Evolutionary conservation across 92 coral and sea anemone species (phyloP).

Genomic region (Blastomussa wellsi): DNA sequence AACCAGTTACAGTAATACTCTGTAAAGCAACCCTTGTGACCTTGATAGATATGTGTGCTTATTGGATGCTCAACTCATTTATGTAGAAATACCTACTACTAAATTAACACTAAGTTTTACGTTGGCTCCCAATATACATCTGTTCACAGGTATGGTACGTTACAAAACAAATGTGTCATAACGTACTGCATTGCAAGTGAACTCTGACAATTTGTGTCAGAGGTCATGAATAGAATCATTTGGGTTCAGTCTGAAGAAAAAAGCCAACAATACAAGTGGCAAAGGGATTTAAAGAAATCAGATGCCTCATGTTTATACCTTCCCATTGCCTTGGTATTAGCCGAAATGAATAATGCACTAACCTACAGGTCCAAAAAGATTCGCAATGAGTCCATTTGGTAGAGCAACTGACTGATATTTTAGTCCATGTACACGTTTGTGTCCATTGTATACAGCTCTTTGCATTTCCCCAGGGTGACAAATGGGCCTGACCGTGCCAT

Average conservation of each 20-base stretch:
- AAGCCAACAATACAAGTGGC: constrained; percentile 21
- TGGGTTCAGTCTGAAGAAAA: constrained; percentile 28
- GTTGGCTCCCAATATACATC: constrained; percentile 6
- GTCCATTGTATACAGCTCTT: no score
- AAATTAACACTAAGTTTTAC: background rate
- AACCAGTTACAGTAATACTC: constrained; percentile 35
- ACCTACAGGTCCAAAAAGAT: no score
- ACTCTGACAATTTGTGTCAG: constrained; percentile 26
- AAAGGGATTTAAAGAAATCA: constrained; percentile 21
- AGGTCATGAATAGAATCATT: constrained; percentile 35
- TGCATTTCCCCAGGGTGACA: no score
- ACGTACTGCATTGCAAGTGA: constrained; percentile 16
- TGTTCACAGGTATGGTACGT: background rate
- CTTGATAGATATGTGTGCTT: background rate
- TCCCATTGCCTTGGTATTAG: no score
- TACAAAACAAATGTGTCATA: background rate
- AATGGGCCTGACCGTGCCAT: no score
- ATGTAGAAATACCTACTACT: background rate
- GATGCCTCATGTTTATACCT: constrained; percentile 32
- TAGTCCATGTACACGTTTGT: no score
- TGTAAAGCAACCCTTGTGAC: constrained; percentile 2
- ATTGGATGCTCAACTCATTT: background rate
- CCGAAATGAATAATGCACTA: no score
- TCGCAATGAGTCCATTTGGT: no score
- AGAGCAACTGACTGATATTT: no score